Evolutionary conservation across 2,888 invertebrate genomes (phyloP), one percentile per base, ranked within the genome.

Genomic region (Amblyjoppa fuscipennis): DNA sequence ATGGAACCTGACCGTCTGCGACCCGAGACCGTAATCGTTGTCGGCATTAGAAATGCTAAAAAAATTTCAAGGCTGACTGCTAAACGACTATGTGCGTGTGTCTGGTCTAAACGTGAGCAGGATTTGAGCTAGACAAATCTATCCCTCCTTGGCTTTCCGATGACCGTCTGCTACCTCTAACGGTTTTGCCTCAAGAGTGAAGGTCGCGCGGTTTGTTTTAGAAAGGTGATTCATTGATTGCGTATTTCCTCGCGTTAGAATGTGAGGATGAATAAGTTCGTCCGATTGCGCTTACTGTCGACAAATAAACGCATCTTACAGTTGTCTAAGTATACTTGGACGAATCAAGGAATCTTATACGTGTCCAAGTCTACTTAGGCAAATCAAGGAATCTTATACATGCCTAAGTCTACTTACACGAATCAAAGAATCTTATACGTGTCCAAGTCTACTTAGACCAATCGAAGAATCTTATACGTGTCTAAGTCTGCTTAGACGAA

Each of bases 121-220:
- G 84, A 84, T 88, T 83, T 85, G 82, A 83, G 86, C 86, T 86
- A 86, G 83, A 86, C 80, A 85, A 87, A 87, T 85, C 77, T 73
- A 73, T 64, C 78, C 38, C 66, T 79, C 59, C 61, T 69, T 61
- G 71, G 66, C 49, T 83, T 77, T 56, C 56, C 56, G 73, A 84
- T 92, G 93, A 93, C 93, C 93, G 93, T 93, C 93, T 93, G 91
- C 87, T 89, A 93, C 92, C 92, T 92, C 92, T 93, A 93, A 93
- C 93, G 93, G 93, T 91, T 88, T 87, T 85, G 83, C 78, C 64
- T 59, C 68, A 73, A 80, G 82, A 83, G 78, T 73, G 85, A 87
- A 89, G 88, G 88, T 81, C 86, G 78, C 41, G 31, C 25, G 68
- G 13, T 38, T 68, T 11, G 11, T 20, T 70, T 51, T 71, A 61